Evolutionary conservation across 2,888 invertebrate species (phyloP).

Genomic region (Patella pellucida): DNA sequence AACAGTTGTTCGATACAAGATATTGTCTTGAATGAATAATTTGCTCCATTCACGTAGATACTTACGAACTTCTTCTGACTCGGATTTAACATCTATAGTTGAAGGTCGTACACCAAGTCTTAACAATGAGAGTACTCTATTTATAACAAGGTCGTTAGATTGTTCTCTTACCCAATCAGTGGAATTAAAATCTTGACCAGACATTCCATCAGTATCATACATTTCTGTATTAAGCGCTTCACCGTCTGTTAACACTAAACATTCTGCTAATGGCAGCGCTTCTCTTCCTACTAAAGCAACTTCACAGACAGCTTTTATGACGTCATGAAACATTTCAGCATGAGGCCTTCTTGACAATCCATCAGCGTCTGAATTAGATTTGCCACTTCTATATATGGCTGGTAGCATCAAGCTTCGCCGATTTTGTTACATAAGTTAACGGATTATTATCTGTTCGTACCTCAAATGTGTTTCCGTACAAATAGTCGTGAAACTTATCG

Average conservation of each 20-base stretch:
- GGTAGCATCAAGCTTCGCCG: slow-evolving; percentile 8
- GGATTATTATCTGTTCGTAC: slow-evolving; percentile 22
- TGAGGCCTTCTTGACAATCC: slow-evolving; percentile 17
- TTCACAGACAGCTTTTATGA: too few species aligned
- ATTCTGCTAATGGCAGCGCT: too few species aligned
- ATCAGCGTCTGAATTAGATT: slow-evolving; percentile 18
- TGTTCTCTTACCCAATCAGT: background rate
- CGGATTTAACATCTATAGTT: too few species aligned
- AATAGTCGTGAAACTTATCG: background rate
- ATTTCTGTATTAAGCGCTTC: too few species aligned
- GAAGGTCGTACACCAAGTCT: too few species aligned
- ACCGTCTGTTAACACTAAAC: too few species aligned
- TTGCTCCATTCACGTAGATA: background rate
- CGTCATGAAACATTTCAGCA: too few species aligned
- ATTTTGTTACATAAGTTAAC: slow-evolving; percentile 13
- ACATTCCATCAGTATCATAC: too few species aligned
- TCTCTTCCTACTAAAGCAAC: too few species aligned
- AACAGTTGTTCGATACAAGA: background rate
- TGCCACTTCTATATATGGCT: slow-evolving; percentile 22
- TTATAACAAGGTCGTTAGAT: background rate
- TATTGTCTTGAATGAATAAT: background rate
- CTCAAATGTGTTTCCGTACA: slow-evolving; percentile 17
- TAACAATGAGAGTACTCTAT: background rate
- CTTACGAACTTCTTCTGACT: too few species aligned
- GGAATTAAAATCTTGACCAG: background rate